Evolutionary conservation across 2,888 invertebrate genomes (phyloP), one percentile per base, ranked within the genome.

Genomic region (Cryptocheilus praepositus): DNA sequence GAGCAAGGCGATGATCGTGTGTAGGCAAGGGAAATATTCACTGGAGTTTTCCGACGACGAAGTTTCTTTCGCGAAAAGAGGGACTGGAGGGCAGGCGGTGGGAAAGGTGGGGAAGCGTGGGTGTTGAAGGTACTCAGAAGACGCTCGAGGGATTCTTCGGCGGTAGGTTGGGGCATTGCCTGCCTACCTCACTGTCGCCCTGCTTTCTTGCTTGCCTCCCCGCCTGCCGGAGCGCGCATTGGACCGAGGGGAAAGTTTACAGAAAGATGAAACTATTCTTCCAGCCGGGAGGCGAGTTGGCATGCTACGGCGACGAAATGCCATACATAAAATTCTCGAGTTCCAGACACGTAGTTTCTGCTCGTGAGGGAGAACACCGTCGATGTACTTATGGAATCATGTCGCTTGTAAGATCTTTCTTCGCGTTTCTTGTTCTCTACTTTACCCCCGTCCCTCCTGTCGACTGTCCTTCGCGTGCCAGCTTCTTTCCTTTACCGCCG

Each of bases 301-400:
- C 77, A 77, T 81, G 81, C 78, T 83, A 81, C 67, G 79, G 75
- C 77, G 73, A 65, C 74, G 72, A 78, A 79, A 82, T 78, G 77
- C 74, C 81, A 83, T 85, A 83, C 83, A 83, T 83, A 81, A 85
- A 83, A 84, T 85, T 77, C 78, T 73, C 21, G 73, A 84, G 80
- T 83, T 83, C 70, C 68, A 36, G 61, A 77, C 73, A 80, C 78
- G 78, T 78, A 78, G 72, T 80, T 78, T 36, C 36, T 36, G 13
- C 11, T 36, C 36, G 36, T 7, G 4, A 1, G 8, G 46, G 25
- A 45, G 52, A 44, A 43, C 54, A 49, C 61, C 59, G 53, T 55
- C 68, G 36, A 36, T 64, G 64, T 63, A 71, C 71, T 67, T 58
- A 64, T 60, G 74, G 63, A 54, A 69, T 66, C 74, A 7, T 36